Conservation (phyloP, 1,140 invertebrate species). For the Macrocentrus cingulum region DNA sequence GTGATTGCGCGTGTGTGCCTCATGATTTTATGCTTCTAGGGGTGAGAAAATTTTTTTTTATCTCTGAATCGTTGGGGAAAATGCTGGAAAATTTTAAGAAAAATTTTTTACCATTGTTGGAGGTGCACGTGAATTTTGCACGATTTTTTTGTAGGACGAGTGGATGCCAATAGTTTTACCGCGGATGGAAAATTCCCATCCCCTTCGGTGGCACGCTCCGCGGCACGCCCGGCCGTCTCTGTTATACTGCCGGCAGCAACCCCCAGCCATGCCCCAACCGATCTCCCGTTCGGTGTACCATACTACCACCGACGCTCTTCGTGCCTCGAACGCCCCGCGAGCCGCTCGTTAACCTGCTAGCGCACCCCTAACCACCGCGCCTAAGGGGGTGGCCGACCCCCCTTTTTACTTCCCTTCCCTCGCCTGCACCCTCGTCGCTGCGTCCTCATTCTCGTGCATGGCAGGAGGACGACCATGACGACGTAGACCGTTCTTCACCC, state of each 20-base stretch:
- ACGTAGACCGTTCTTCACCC: not conserved
- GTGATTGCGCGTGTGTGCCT: not conserved
- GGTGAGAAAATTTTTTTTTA: conserved; percentile 22
- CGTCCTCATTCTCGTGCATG: conserved; percentile 11
- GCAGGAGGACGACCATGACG: conserved; percentile 11
- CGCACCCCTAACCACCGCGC: conserved; percentile 44
- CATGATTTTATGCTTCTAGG: not conserved
- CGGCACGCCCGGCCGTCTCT: conserved; percentile 59
- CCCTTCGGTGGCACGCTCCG: conserved; percentile 59
- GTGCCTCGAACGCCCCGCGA: conserved; percentile 31
- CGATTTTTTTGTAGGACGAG: conserved; percentile 31
- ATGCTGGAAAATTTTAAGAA: not conserved
- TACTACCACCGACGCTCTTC: conserved; percentile 20
- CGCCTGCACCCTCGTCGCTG: not conserved
- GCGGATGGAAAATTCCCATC: conserved; percentile 51
- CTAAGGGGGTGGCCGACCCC: conserved; percentile 34
- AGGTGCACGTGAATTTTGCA: conserved; percentile 28
- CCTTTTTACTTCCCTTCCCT: conserved; percentile 11
- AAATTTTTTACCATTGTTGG: conserved; percentile 4
- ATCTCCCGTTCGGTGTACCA: conserved; percentile 25
- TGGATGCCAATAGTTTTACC: conserved; percentile 49
- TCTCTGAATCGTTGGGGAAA: conserved; percentile 37
- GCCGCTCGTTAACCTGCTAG: conserved; percentile 51
- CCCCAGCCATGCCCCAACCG: conserved; percentile 32
- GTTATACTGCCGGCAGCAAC: conserved; percentile 52